Conservation (phyloP, 2,888 invertebrate species). For the Diarsia brunnea region DNA sequence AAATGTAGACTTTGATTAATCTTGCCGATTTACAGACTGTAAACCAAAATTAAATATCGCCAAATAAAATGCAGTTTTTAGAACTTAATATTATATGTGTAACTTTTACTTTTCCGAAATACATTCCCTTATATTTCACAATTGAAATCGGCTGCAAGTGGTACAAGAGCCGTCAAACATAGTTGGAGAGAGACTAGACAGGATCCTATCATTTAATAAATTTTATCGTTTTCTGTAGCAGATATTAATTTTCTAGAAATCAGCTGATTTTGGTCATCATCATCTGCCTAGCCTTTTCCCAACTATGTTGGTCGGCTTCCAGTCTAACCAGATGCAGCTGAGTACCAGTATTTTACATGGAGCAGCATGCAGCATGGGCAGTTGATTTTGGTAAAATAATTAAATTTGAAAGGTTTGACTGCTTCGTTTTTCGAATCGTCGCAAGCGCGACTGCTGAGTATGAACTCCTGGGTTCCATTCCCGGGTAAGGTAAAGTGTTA, state of each 20-base stretch:
- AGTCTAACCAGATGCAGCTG: no score
- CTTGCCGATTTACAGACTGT: constrained; percentile 12
- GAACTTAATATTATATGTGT: background rate
- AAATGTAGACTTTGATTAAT: constrained; percentile 12
- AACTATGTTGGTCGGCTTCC: no score
- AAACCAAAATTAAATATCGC: constrained; percentile 37
- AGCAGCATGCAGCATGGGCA: no score
- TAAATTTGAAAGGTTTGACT: background rate
- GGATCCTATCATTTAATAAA: background rate
- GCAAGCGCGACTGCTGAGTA: background rate
- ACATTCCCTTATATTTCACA: background rate
- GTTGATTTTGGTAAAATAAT: background rate
- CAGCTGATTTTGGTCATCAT: background rate
- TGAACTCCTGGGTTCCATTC: background rate
- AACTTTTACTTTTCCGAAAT: background rate
- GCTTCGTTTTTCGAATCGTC: background rate
- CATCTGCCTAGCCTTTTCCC: no score
- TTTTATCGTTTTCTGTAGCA: background rate
- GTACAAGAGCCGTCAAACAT: background rate
- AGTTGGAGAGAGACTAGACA: background rate
- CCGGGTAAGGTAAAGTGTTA: background rate
- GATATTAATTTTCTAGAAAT: background rate
- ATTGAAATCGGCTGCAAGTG: background rate
- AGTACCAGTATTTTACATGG: no score
- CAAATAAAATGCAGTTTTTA: constrained; percentile 53